Conservation (phyloP, 2,797 vertebrate species). For the Aulostomus chinensis region DNA sequence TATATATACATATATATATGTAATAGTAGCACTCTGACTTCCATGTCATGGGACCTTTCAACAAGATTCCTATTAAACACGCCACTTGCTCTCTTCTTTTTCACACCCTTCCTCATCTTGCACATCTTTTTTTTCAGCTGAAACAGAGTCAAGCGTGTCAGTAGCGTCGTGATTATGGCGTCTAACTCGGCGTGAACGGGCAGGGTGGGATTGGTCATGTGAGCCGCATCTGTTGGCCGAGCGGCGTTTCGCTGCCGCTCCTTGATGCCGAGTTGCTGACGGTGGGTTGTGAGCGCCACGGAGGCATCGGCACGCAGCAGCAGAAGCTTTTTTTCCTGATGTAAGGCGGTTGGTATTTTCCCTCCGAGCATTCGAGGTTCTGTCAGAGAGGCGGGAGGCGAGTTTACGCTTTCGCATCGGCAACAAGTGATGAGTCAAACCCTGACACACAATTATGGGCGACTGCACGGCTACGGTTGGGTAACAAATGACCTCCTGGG, state of each 20-base stretch:
- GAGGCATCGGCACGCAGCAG: not conserved
- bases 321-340: not conserved
- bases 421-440: conserved; percentile 36
- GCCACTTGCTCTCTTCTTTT: too few relatives aligned
- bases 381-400: conserved; percentile 11
- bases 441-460: conserved; percentile 23
- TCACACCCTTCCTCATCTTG: too few relatives aligned
- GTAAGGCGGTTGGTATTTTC: conserved; percentile 23
- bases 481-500: conserved; percentile 31
- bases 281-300: conserved; percentile 4
- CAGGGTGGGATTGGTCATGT: not conserved
- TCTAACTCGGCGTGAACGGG: not conserved
- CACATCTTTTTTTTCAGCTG: too few relatives aligned
- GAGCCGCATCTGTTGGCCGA: not conserved
- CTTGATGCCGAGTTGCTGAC: conserved; percentile 13
- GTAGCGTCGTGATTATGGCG: conserved; percentile 1
- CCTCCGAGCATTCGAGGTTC: conserved; percentile 10
- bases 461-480: conserved; percentile 17
- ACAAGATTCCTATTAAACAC: too few relatives aligned
- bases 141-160: too few relatives aligned
- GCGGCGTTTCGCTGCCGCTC: conserved; percentile 8
- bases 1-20: too few relatives aligned
- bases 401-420: conserved; percentile 31
- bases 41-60: too few relatives aligned
- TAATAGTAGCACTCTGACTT: too few relatives aligned